These are phyloP conservation scores for Bemisia tabaci DNA, from an alignment of 1,140 invertebrate genomes.

Conservation along the genomic window DNA sequence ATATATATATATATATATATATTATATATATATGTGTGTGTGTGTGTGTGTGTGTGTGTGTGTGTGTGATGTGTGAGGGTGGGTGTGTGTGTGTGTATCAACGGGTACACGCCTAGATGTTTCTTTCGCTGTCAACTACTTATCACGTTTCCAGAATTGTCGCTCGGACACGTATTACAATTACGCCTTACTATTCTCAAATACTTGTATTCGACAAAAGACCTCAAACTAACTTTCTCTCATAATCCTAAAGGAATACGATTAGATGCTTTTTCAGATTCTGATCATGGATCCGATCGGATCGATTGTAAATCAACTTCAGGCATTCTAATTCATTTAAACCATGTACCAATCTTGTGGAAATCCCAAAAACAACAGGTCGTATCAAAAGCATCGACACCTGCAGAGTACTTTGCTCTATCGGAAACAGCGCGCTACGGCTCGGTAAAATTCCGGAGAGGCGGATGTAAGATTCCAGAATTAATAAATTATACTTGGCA, in stretches of 20 bases:
- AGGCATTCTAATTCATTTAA: constrained; percentile 27
- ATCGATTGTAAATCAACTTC: constrained; percentile 30
- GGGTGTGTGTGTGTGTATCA: not conserved
- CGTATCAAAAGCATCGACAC: constrained; percentile 22
- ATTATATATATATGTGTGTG: too few relatives aligned
- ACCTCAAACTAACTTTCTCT: constrained; percentile 17
- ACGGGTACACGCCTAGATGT: constrained; percentile 3
- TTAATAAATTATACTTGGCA: too few relatives aligned
- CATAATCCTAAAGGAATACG: too few relatives aligned
- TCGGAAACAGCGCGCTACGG: constrained; percentile 19
- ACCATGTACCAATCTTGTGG: constrained; percentile 23
- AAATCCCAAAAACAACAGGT: constrained; percentile 19
- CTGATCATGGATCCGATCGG: constrained; percentile 29
- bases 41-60: too few relatives aligned
- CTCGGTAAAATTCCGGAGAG: too few relatives aligned
- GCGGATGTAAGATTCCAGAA: too few relatives aligned
- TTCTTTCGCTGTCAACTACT: too few relatives aligned
- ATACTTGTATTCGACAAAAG: constrained; percentile 30
- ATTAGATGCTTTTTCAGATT: constrained; percentile 25
- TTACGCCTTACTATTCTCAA: constrained; percentile 30
- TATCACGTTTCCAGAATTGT: too few relatives aligned
- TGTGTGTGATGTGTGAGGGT: too few relatives aligned
- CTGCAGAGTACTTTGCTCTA: constrained; percentile 22
- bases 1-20: too few relatives aligned
- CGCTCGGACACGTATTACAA: constrained; percentile 31